Conservation (phyloP, 2,113 vertebrate species). For the Cyphomyrus plagiostoma region DNA sequence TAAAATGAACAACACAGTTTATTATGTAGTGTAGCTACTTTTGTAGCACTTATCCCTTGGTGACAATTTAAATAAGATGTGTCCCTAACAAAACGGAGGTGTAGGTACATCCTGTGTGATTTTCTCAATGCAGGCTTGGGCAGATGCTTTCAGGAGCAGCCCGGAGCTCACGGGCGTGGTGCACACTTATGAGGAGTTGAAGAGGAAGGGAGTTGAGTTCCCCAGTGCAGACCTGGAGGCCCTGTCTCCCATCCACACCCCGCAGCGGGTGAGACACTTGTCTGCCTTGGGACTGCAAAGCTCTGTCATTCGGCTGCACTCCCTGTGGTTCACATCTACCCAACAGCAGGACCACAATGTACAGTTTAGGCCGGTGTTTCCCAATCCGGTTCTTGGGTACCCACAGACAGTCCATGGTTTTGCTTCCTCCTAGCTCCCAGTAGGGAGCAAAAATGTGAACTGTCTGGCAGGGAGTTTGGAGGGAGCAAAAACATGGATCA, state of each 20-base stretch:
- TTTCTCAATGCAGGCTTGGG: slow-evolving; percentile 77
- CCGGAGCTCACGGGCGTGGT: slow-evolving; percentile 96
- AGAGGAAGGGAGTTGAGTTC: slow-evolving; percentile 95
- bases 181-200: slow-evolving; percentile 94
- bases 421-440: not conserved
- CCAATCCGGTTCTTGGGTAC: not conserved
- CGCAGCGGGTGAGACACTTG: slow-evolving; percentile 76
- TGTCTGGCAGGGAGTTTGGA: too few species aligned
- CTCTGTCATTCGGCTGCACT: not conserved
- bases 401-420: not conserved
- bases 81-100: not conserved
- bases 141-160: slow-evolving; percentile 94
- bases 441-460: not conserved
- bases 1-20: not conserved
- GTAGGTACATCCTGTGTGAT: not conserved
- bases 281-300: not conserved
- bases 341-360: not conserved
- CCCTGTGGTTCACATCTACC: not conserved
- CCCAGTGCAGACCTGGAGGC: slow-evolving; percentile 88
- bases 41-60: not conserved
- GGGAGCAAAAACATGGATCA: not conserved
- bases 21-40: not conserved
- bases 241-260: slow-evolving; percentile 92
- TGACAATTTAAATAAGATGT: not conserved
- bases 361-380: not conserved